Base-by-base conservation (phyloP, 2,888 invertebrate genomes). In the Ametastegia equiseti region DNA sequence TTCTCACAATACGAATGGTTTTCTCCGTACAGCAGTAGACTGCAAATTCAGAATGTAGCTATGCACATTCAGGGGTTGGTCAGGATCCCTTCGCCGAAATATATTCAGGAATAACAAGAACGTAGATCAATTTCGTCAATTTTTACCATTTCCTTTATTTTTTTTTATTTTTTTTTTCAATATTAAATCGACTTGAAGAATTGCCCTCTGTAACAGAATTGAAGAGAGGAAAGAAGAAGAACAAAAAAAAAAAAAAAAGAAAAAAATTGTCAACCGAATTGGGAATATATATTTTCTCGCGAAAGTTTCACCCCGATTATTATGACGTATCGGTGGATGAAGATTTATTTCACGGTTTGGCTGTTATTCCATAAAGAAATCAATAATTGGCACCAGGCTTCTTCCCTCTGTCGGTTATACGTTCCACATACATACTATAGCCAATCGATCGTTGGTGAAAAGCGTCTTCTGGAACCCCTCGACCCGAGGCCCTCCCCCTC, bases 301-400 rank as follows among this genome's bases (percentile, higher is more conserved):
- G 54, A 19, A 54, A 54, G 19, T 54, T 23, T 23, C 19, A 54
- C 7, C 54, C 23, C 54, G 19, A 9, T 30, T 30, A n/a, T 63
- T 63, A 30, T 63, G 30, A 45, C 45, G 0, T 45, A 7, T 11
- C n/a, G n/a, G n/a, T n/a, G n/a, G n/a, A n/a, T n/a, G n/a, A n/a
- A n/a, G n/a, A 63, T 63, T 63, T 13, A 33, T 63, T 63, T 63
- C 33, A 63, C 33, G 33, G 30, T 15, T 33, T 42, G 73, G 45
- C 27, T 30, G 27, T 27, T 30, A 30, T 47, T 47, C 23, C 33
- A 47, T 30, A 33, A 30, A 73, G 47, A 50, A 73, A 73, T 73
- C 73, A 73, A 73, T 73, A 73, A 73, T 47, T 73, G 73, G 73
- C 47, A 73, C 73, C n/a, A n/a, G n/a, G 45, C 45, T 47, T 42